Conservation (phyloP, 2,113 vertebrate genomes). For the Corythornis vintsioides region DNA sequence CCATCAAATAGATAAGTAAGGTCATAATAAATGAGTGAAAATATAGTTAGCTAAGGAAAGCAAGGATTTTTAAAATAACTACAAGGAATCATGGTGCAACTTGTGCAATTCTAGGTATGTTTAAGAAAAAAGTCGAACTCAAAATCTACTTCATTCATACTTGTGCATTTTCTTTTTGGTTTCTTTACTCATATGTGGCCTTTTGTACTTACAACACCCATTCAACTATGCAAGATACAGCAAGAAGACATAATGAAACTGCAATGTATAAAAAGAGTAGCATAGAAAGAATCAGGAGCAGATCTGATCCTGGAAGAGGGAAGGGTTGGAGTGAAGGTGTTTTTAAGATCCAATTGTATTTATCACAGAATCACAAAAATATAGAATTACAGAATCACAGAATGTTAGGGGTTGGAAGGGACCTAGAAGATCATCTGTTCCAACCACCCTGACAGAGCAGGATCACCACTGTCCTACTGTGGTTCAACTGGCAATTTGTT, state of each 20-base stretch:
- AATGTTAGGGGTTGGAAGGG: too few species aligned
- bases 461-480: not conserved
- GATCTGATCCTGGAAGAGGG: not conserved
- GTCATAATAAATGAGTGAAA: not conserved
- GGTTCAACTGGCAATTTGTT: not conserved
- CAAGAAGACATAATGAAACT: not conserved
- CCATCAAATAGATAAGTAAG: not conserved
- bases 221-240: not conserved
- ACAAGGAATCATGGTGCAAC: not conserved
- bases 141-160: not conserved
- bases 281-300: not conserved
- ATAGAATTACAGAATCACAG: too few species aligned
- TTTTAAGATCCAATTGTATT: not conserved
- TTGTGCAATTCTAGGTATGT: not conserved
- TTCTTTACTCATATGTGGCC: not conserved
- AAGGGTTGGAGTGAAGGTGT: not conserved
- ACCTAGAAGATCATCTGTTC: too few species aligned
- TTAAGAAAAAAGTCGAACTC: not conserved
- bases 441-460: too few species aligned
- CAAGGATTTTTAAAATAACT: not conserved
- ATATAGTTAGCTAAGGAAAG: not conserved
- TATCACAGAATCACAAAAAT: not conserved
- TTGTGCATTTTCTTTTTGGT: not conserved
- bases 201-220: not conserved
- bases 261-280: not conserved